Evolutionary conservation across 2,888 invertebrate species (phyloP).

Genomic region (Dastarcus helophoroides): DNA sequence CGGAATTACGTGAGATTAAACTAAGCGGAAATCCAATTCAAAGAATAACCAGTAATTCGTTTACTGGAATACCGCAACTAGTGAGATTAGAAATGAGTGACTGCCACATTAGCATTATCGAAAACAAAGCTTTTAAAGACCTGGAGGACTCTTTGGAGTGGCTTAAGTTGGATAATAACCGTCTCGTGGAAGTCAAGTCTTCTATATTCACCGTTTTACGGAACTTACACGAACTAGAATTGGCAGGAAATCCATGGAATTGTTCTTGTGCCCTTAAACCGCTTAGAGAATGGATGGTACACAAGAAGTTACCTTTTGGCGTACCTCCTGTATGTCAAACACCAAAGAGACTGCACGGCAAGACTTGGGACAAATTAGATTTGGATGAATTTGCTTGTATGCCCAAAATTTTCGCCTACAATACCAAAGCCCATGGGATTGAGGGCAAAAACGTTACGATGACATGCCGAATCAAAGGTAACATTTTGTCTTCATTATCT

Average conservation of each 20-base stretch:
- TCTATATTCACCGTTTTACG: constrained; percentile 55
- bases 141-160: constrained; percentile 62
- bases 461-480: constrained; percentile 55
- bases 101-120: constrained; percentile 58
- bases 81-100: constrained; percentile 62
- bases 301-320: constrained; percentile 62
- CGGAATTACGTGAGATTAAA: constrained; percentile 62
- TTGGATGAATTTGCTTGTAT: constrained; percentile 71
- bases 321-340: constrained; percentile 58
- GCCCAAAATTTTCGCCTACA: constrained; percentile 54
- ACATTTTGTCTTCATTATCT: too few relatives aligned
- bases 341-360: constrained; percentile 51
- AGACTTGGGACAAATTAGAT: constrained; percentile 64
- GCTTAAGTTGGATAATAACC: constrained; percentile 67
- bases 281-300: constrained; percentile 67
- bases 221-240: constrained; percentile 60
- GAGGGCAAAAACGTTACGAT: constrained; percentile 66
- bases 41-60: constrained; percentile 58
- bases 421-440: constrained; percentile 49
- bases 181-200: constrained; percentile 53
- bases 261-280: constrained; percentile 67
- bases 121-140: constrained; percentile 59
- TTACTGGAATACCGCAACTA: constrained; percentile 52
- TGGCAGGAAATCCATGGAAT: constrained; percentile 74
- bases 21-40: constrained; percentile 65